These are phyloP conservation scores for Aythya fuligula DNA, from an alignment of 2,797 vertebrate species.

Conservation along the genomic window DNA sequence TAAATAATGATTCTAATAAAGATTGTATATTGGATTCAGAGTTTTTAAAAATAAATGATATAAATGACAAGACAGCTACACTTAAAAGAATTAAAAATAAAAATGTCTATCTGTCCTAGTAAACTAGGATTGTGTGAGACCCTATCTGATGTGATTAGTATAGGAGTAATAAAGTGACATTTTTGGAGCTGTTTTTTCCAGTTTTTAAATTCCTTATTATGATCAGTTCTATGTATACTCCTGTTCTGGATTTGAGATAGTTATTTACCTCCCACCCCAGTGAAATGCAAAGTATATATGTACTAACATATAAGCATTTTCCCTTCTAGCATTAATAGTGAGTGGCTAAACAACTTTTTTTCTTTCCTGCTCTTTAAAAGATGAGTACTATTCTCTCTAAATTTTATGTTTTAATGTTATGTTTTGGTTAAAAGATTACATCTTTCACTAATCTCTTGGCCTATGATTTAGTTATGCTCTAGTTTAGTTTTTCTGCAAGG, in stretches of 20 bases:
- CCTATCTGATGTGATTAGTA: background rate
- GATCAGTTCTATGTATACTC: background rate
- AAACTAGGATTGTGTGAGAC: background rate
- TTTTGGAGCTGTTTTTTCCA: background rate
- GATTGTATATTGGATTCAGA: background rate
- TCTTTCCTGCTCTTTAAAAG: background rate
- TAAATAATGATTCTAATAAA: background rate
- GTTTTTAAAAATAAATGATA: background rate
- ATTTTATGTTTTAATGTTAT: background rate
- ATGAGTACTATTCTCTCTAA: background rate
- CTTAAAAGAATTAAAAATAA: background rate
- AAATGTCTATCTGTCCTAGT: background rate
- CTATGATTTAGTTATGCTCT: background rate
- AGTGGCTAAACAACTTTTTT: background rate
- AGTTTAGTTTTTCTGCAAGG: background rate
- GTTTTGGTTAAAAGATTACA: background rate
- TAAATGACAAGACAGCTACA: background rate
- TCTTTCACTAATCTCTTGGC: background rate
- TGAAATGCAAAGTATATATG: rapidly evolving
- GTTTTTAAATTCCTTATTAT: background rate
- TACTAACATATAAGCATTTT: rapidly evolving
- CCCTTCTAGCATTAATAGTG: background rate
- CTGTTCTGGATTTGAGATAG: background rate
- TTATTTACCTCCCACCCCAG: background rate
- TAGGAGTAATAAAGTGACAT: background rate